A percentile compares a stretch with the other conserved stretches of the same genome.
Evolutionary conservation across 2,888 invertebrate genomes (phyloP).

Genomic region (Octodonta nipae): DNA sequence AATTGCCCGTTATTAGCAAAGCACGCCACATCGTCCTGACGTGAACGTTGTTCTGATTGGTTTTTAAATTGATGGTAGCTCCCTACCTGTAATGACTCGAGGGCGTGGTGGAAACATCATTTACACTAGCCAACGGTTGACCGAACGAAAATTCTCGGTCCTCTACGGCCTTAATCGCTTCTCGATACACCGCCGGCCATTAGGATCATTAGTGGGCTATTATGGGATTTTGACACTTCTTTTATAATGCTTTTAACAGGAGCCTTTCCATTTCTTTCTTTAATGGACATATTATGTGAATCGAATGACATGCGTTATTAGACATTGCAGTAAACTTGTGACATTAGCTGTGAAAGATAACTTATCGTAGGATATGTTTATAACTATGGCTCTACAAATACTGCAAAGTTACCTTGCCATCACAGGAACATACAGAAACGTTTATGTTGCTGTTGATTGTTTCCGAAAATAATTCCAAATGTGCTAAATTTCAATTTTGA

Average conservation of each 20-base stretch:
- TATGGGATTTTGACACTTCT: slow-evolving; percentile 6
- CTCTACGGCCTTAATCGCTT: slow-evolving; percentile 32
- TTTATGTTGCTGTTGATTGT: no score
- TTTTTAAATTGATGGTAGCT: slow-evolving; percentile 37
- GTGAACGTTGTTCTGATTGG: slow-evolving; percentile 34
- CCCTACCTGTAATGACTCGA: slow-evolving; percentile 35
- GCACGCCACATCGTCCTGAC: slow-evolving; percentile 28
- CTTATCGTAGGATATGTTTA: no score
- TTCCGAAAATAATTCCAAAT: no score
- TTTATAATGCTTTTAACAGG: background rate
- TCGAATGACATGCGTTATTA: no score
- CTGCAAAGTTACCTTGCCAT: no score
- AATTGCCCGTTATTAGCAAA: slow-evolving; percentile 30
- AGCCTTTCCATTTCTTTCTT: background rate
- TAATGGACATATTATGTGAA: slow-evolving; percentile 1
- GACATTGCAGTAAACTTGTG: no score
- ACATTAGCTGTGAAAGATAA: no score
- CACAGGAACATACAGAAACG: no score
- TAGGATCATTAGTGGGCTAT: slow-evolving; percentile 24
- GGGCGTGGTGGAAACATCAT: slow-evolving; percentile 36
- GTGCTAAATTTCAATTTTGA: no score
- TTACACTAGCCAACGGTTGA: slow-evolving; percentile 36
- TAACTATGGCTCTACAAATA: no score
- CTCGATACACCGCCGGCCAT: slow-evolving; percentile 32
- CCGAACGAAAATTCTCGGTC: slow-evolving; percentile 27